Base-by-base conservation (phyloP, 2,113 vertebrate genomes). In the Lethenteron reissneri region DNA sequence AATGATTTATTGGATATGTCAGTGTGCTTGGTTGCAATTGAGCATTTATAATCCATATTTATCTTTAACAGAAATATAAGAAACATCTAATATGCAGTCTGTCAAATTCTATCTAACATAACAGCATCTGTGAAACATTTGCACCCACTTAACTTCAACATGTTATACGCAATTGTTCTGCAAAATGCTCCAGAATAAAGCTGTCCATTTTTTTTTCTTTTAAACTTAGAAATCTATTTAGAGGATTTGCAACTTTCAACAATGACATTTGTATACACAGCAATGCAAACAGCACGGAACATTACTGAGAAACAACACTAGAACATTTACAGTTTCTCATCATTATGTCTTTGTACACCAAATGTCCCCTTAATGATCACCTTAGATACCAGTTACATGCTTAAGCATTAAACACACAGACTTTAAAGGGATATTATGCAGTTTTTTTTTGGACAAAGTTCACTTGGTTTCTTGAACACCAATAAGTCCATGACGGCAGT, bases 301-400 rank as follows among this genome's bases (percentile, higher is more conserved):
- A 68, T 68, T 68, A 68, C 64, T 68, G 64, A 68, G 64, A 68
- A 68, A 68, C 64, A 68, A 68, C 64, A 68, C 64, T 68, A 68
- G n/a, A 68, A 68, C 64, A 68, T 68, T 68, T 68, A 68, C 25
- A 68, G 64, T 17, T 68, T 68, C 25, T 68, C 64, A 41, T 68
- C 25, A 68, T 68, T 68, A n/a, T 68, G 64, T 68, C 64, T 68
- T 25, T 68, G 64, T 68, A 68, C 64, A 68, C 41, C 41, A 41
- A 41, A 68, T 68, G 64, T 68, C 25, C 64, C 25, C 64, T 68
- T 68, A 25, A 25, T 68, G 64, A 17, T 68, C n/a, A 17, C n/a
- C n/a, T 25, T 68, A 17, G 25, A 68, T 68, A 25, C n/a, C 25
- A 25, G 64, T 68, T 68, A 68, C 64, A 68, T 68, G 64, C 64